A percentile compares a stretch with the other conserved stretches of the same genome.
Evolutionary conservation across 2,888 invertebrate genomes (phyloP).

Genomic region (Taphrorychus bicolor): DNA sequence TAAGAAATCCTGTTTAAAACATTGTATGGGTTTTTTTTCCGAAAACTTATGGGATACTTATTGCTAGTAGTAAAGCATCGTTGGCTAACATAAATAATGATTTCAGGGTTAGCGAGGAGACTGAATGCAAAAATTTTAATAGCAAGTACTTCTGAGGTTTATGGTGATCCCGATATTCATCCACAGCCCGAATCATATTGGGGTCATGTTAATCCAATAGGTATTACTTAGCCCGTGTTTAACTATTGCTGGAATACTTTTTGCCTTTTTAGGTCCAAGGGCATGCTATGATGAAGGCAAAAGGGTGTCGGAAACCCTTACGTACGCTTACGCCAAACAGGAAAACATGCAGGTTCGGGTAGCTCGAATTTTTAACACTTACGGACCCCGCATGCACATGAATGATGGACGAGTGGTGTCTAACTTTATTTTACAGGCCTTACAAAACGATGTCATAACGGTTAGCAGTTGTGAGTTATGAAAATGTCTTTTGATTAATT

Average conservation of each 20-base stretch:
- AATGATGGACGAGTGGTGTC: conserved; percentile 98
- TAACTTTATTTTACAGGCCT: conserved; percentile 96
- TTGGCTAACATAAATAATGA: not conserved
- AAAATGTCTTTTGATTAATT: not conserved
- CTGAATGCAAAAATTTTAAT: conserved; percentile 92
- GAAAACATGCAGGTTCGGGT: conserved; percentile 95
- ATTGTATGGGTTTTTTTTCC: too few species aligned
- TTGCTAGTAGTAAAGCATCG: too few species aligned
- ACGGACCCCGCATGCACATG: conserved; percentile 98
- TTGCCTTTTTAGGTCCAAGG: conserved; percentile 71
- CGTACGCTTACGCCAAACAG: conserved; percentile 97
- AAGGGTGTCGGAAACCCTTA: conserved; percentile 93
- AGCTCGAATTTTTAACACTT: conserved; percentile 98
- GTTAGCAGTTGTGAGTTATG: conserved; percentile 60
- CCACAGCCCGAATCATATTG: conserved; percentile 98
- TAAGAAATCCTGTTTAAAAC: too few species aligned
- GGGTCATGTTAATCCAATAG: conserved; percentile 99
- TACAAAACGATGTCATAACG: conserved; percentile 94
- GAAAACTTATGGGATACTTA: too few species aligned
- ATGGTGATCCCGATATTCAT: conserved; percentile 98
- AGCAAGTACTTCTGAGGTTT: conserved; percentile 98
- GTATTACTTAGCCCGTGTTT: conserved; percentile 62
- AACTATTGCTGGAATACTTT: not conserved
- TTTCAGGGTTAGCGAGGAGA: conserved; percentile 84
- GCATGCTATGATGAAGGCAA: conserved; percentile 99